These are phyloP conservation scores for Syrrhaptes paradoxus DNA, from an alignment of 2,113 vertebrate species.

Conservation along the genomic window DNA sequence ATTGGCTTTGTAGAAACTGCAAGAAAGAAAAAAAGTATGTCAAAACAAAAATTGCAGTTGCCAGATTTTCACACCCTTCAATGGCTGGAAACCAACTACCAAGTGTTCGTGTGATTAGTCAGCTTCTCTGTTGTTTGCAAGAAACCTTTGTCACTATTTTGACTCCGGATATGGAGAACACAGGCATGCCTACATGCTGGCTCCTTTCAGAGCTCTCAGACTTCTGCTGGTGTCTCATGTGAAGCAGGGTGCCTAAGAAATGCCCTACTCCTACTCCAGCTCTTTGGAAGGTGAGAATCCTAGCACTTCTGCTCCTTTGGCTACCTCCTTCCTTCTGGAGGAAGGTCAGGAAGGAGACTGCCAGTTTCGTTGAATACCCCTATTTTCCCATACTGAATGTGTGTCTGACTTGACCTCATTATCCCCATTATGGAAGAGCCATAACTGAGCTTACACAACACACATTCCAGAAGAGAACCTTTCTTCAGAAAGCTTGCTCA, in stretches of 20 bases:
- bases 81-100: not conserved
- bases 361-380: not conserved
- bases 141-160: not conserved
- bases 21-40: not conserved
- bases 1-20: conserved; percentile 85
- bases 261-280: not conserved
- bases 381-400: not conserved
- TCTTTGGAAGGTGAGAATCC: not conserved
- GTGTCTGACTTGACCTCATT: not conserved
- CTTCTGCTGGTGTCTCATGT: not conserved
- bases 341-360: not conserved
- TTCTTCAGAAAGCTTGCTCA: not conserved
- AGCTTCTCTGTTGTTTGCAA: not conserved
- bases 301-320: not conserved
- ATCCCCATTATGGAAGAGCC: not conserved
- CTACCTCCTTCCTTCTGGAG: not conserved
- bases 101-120: not conserved
- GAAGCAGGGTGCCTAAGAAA: not conserved
- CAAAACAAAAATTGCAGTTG: not conserved
- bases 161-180: not conserved
- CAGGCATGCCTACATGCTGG: not conserved
- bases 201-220: not conserved
- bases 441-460: not conserved
- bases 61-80: not conserved
- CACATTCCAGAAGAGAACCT: not conserved